phyloP scores from a whole-genome alignment of 2,113 vertebrate genomes.

The Anolis sagrei region DNA sequence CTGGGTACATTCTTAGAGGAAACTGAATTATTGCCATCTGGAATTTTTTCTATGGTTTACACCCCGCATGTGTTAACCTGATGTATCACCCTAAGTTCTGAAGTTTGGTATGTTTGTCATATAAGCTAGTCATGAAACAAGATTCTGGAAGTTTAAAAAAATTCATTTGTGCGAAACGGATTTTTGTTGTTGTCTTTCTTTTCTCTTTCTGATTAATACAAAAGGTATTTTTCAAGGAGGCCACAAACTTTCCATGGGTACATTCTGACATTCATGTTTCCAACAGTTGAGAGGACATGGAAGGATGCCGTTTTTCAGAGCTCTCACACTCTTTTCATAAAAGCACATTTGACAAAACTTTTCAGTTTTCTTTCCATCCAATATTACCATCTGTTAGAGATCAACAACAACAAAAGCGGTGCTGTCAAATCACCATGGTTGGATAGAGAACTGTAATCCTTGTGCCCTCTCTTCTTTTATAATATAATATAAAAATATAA shows the following conservation, averaged over 20 bases:
- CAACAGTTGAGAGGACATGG: not conserved
- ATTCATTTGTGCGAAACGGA: not conserved
- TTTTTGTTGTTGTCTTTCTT: not conserved
- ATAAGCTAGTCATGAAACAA: not conserved
- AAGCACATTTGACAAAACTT: not conserved
- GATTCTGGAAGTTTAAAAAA: too few relatives aligned
- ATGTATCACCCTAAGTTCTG: not conserved
- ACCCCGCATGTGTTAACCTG: too few relatives aligned
- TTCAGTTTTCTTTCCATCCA: not conserved
- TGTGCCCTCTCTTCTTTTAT: not conserved
- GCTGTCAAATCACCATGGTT: not conserved
- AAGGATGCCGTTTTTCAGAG: not conserved
- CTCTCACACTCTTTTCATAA: not conserved
- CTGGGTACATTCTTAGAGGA: too few relatives aligned
- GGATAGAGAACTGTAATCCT: not conserved
- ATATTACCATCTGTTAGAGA: not conserved
- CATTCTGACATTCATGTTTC: not conserved
- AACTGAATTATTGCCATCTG: too few relatives aligned
- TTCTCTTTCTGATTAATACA: not conserved
- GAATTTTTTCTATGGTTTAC: too few relatives aligned
- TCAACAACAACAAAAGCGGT: not conserved
- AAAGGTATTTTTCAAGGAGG: too few relatives aligned
- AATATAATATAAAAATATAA: not conserved
- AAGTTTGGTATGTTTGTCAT: not conserved
- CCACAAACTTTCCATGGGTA: not conserved